phyloP scores from a whole-genome alignment of 2,888 invertebrate species.

The Noctua fimbriata region DNA sequence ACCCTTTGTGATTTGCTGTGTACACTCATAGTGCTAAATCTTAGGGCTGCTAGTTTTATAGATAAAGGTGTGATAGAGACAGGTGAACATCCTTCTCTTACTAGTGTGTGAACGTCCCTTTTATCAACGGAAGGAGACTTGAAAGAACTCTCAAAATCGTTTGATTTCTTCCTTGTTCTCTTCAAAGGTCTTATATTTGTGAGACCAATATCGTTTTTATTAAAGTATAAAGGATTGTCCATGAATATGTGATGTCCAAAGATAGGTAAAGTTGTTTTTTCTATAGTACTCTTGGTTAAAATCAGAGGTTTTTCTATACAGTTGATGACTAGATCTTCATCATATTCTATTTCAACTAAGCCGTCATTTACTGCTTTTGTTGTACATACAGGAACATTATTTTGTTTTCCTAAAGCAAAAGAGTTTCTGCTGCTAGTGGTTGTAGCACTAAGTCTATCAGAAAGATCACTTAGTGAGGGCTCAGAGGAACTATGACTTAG shows the following conservation, averaged over 20 bases:
- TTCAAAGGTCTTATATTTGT: constrained; percentile 84
- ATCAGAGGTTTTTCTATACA: constrained; percentile 83
- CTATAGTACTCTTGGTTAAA: constrained; percentile 72
- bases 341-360: constrained; percentile 91
- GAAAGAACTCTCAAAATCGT: constrained; percentile 86
- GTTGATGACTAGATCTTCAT: constrained; percentile 84
- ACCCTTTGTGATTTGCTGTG: constrained; percentile 81
- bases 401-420: constrained; percentile 71
- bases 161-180: constrained; percentile 86
- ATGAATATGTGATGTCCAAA: constrained; percentile 87
- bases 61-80: constrained; percentile 91
- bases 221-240: constrained; percentile 89
- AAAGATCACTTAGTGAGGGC: constrained; percentile 83
- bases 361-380: constrained; percentile 87
- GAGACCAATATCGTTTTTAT: constrained; percentile 80
- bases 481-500: constrained; percentile 85
- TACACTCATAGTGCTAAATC: constrained; percentile 89
- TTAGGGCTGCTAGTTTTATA: constrained; percentile 90
- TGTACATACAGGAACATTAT: constrained; percentile 79
- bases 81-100: constrained; percentile 87
- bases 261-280: constrained; percentile 87
- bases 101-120: constrained; percentile 82
- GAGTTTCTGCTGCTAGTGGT: constrained; percentile 79
- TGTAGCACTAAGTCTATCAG: constrained; percentile 81
- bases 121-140: constrained; percentile 87